Evolutionary conservation across 2,888 invertebrate species (phyloP).

Genomic region (Melolontha melolontha): DNA sequence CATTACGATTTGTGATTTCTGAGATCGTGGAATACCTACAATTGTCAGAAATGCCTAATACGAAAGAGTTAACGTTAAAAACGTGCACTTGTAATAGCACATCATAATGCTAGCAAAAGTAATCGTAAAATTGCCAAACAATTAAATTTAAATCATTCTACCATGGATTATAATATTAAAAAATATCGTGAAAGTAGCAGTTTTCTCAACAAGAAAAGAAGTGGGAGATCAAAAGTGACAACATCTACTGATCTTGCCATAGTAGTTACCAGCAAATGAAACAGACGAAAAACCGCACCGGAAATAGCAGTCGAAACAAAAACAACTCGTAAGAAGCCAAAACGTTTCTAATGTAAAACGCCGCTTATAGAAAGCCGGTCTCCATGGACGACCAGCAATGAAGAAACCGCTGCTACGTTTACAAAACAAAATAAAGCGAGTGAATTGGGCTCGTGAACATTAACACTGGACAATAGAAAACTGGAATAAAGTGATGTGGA

Average conservation of each 20-base stretch:
- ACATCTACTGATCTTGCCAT: not conserved
- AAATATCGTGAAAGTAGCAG: no score
- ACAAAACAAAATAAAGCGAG: constrained; percentile 3
- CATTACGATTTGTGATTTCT: no score
- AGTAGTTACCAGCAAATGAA: not conserved
- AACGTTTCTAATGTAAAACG: constrained; percentile 4
- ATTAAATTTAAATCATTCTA: no score
- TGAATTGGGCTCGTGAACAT: constrained; percentile 21
- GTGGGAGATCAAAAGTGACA: not conserved
- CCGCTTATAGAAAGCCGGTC: constrained; percentile 6
- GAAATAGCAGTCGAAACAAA: constrained; percentile 3
- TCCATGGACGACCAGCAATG: constrained; percentile 17
- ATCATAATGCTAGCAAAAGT: no score
- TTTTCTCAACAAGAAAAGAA: no score
- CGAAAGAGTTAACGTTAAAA: no score
- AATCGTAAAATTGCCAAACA: no score
- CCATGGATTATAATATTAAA: no score
- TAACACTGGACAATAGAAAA: constrained; percentile 15
- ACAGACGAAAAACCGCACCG: not conserved
- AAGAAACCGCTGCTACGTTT: not conserved
- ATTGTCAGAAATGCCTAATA: no score
- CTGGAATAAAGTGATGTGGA: constrained; percentile 23
- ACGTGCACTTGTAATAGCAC: no score
- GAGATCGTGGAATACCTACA: no score
- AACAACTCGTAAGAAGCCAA: not conserved